Base-by-base conservation (phyloP, 1,140 invertebrate species). In the Elymnias hypermnestra region DNA sequence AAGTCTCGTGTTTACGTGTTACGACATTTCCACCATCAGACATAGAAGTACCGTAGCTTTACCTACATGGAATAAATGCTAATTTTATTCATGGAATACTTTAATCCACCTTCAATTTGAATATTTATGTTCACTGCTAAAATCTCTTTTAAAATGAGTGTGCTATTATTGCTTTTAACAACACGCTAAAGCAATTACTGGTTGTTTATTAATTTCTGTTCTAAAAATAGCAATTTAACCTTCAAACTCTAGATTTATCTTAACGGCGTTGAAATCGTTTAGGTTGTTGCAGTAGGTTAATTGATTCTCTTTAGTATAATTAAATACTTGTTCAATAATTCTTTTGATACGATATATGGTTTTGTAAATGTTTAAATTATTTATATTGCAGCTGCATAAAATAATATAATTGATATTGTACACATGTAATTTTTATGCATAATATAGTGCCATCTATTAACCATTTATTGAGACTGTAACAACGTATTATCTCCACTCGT, bases 401-500 rank as follows among this genome's bases (percentile, higher is more conserved):
- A n/a, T n/a, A n/a, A n/a, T n/a, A n/a, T n/a, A n/a, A n/a, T n/a
- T n/a, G n/a, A n/a, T n/a, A n/a, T n/a, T n/a, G n/a, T n/a, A n/a
- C n/a, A n/a, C n/a, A n/a, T n/a, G n/a, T n/a, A n/a, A n/a, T 3
- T 25, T 25, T 25, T 25, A 3, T 25, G 3, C 7, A 25, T 25
- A 12, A 26, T 9, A 9, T 7, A 9, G 10, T 26, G 23, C n/a
- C 0, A 5, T 43, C 39, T 14, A 5, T 12, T 13, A 19, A 29
- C 58, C 59, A 60, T 58, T 55, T 69, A 31, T 48, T 9, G 21
- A 12, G 4, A 15, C 7, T 6, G 6, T 13, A 29, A 12, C 9
- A 18, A 29, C 8, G 10, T 48, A 58, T 39, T 63, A 48, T 19
- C 2, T 38, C 70, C 62, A 72, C 54, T 67, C 49, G 41, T 18